Percentiles rank a stretch among this genome's conserved stretches.
These are phyloP conservation scores for Stegodyphus mimosarum DNA, from an alignment of 1,140 invertebrate species.

Conservation along the genomic window DNA sequence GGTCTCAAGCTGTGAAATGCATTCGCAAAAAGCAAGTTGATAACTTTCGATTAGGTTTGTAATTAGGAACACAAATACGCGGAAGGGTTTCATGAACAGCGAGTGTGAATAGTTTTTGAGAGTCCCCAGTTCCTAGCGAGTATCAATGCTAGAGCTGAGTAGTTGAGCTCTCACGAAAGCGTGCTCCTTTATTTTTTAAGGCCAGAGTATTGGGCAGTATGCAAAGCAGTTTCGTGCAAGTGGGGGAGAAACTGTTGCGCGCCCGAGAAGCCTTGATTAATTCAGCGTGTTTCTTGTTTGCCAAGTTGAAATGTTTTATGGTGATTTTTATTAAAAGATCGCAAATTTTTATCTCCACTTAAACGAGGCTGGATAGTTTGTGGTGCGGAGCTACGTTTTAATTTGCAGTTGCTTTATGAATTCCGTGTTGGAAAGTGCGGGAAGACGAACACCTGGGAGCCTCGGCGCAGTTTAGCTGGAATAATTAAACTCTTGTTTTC, in stretches of 20 bases:
- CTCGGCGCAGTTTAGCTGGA: conserved; percentile 40
- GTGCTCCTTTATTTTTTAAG: too few species aligned
- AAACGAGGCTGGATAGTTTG: conserved; percentile 32
- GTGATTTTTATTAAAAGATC: conserved; percentile 58
- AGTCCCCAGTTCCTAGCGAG: too few species aligned
- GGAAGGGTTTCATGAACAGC: too few species aligned
- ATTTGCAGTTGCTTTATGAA: conserved; percentile 61
- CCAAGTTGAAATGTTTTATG: conserved; percentile 58
- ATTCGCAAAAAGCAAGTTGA: too few species aligned
- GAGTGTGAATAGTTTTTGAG: too few species aligned
- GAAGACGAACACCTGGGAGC: conserved; percentile 51
- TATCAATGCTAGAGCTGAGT: too few species aligned
- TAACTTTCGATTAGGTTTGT: too few species aligned
- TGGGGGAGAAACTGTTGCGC: conserved; percentile 41
- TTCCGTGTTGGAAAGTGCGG: conserved; percentile 54
- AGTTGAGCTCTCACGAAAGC: too few species aligned
- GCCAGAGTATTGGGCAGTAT: background rate
- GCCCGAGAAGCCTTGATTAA: conserved; percentile 31
- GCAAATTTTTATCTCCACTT: conserved; percentile 48
- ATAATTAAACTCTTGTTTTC: conserved; percentile 60
- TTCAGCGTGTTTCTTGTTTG: conserved; percentile 45
- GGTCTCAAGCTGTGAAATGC: too few species aligned
- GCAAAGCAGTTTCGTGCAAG: conserved; percentile 44
- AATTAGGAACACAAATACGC: too few species aligned
- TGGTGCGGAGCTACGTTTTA: conserved; percentile 47